A percentile compares a stretch with the other conserved stretches of the same genome.
These are phyloP conservation scores for Colinus virginianus DNA, from an alignment of 2,113 vertebrate genomes.

Conservation along the genomic window DNA sequence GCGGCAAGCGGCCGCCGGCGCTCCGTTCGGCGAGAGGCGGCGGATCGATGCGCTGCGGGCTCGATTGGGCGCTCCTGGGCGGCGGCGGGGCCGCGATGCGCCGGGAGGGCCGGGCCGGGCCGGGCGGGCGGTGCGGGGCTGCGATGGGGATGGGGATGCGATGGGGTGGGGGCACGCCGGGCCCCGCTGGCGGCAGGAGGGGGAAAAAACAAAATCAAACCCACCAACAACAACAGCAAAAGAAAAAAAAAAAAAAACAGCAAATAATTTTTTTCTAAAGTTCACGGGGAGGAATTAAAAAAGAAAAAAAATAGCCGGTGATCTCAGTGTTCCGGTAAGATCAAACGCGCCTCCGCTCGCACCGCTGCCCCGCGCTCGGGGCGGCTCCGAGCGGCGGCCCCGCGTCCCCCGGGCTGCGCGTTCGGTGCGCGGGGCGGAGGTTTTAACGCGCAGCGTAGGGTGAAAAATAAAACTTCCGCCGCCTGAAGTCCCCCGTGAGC, in stretches of 20 bases:
- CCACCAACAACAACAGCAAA: no score
- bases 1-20: constrained; percentile 63
- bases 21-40: not conserved
- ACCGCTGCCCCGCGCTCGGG: not conserved
- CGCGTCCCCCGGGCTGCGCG: no score
- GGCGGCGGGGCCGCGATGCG: constrained; percentile 82
- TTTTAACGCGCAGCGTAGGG: no score
- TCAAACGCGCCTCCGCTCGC: constrained; percentile 46
- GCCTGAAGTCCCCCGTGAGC: constrained; percentile 63
- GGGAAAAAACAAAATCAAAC: not conserved
- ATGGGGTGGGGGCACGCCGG: no score
- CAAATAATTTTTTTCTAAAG: constrained; percentile 65
- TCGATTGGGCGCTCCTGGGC: constrained; percentile 94
- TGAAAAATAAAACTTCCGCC: constrained; percentile 8
- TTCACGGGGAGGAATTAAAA: constrained; percentile 33
- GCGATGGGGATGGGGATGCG: no score
- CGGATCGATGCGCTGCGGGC: constrained; percentile 92
- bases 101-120: constrained; percentile 74
- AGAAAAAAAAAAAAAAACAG: constrained; percentile 49
- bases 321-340: constrained; percentile 82
- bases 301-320: constrained; percentile 51
- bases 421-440: no score
- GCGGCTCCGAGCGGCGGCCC: no score
- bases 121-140: not conserved
- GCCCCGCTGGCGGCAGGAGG: not conserved